Evolutionary conservation across 2,113 vertebrate species (phyloP).

Genomic region (Rhinichthys klamathensis): DNA sequence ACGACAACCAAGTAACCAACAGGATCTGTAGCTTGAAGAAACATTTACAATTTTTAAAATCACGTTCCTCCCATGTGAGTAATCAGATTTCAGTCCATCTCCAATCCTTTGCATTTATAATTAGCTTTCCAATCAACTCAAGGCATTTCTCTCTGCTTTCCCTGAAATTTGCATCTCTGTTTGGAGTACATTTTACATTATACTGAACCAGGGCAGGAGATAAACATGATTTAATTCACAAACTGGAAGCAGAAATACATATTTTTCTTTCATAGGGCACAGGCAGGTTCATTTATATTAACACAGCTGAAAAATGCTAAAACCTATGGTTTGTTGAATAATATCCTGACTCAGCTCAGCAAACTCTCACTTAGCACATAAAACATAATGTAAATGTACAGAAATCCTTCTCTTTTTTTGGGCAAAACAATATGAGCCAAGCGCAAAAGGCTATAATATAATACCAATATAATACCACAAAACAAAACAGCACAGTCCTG

Average conservation of each 20-base stretch:
- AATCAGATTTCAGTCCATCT: neutral
- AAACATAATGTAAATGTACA: neutral
- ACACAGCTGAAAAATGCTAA: neutral
- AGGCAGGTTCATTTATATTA: conserved; percentile 2
- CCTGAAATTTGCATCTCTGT: neutral
- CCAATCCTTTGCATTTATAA: neutral
- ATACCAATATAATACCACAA: neutral
- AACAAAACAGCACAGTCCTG: neutral
- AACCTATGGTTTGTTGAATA: neutral
- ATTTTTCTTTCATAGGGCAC: neutral
- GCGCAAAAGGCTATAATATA: neutral
- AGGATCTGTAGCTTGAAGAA: neutral
- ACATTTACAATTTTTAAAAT: neutral
- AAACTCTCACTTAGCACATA: neutral
- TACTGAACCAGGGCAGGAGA: neutral
- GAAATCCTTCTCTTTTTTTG: neutral
- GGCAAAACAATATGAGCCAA: neutral
- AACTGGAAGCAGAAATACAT: neutral
- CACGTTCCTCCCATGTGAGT: neutral
- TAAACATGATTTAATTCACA: neutral
- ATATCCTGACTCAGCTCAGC: neutral
- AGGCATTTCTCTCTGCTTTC: neutral
- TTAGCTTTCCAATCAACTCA: neutral
- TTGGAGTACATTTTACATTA: neutral
- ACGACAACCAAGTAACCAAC: neutral